These are phyloP conservation scores for Bembecia ichneumoniformis DNA, from an alignment of 2,888 invertebrate genomes.

Conservation along the genomic window DNA sequence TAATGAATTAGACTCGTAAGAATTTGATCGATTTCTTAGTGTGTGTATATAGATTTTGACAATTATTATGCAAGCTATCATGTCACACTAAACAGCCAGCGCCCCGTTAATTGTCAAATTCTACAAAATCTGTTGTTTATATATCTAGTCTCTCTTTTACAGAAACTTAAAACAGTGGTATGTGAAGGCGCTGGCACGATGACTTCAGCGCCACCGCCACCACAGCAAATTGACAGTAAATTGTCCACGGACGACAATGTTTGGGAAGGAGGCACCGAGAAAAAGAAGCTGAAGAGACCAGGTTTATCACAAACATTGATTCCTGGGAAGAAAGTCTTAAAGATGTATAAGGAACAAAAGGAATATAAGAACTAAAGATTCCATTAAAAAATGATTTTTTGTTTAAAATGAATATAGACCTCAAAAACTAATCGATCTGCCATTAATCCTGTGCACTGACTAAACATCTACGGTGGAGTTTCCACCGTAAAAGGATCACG, in stretches of 20 bases:
- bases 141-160: constrained; percentile 16
- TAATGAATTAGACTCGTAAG: too few relatives aligned
- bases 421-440: too few relatives aligned
- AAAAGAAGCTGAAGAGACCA: constrained; percentile 79
- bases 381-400: constrained; percentile 27
- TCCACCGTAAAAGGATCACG: too few relatives aligned
- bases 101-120: neutral
- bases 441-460: too few relatives aligned
- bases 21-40: too few relatives aligned
- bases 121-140: neutral
- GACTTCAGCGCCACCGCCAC: constrained; percentile 42
- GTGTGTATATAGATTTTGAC: too few relatives aligned
- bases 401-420: neutral
- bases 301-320: constrained; percentile 83
- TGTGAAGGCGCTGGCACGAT: constrained; percentile 56
- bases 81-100: neutral
- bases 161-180: constrained; percentile 55
- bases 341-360: constrained; percentile 80
- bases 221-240: constrained; percentile 27
- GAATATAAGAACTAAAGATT: constrained; percentile 53
- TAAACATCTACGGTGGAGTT: too few relatives aligned
- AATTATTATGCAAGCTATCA: too few relatives aligned
- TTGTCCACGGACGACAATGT: constrained; percentile 48
- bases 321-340: constrained; percentile 89
- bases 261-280: constrained; percentile 66